Conservation (phyloP, 2,113 vertebrate genomes). For the Meriones unguiculatus region DNA sequence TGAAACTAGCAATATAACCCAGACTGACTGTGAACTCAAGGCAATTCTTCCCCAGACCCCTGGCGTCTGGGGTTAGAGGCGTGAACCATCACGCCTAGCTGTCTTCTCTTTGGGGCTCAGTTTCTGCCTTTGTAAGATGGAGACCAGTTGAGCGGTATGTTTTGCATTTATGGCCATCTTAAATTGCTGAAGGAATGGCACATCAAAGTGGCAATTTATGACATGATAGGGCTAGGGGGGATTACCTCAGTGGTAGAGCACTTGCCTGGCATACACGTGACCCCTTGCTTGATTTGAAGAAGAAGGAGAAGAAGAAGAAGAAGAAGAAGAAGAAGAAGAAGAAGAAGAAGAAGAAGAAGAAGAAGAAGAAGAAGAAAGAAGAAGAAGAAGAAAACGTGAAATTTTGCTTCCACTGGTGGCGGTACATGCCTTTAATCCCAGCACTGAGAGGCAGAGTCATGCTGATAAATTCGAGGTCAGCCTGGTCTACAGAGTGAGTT, state of each 20-base stretch:
- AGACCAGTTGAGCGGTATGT: not conserved
- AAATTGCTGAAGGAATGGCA: not conserved
- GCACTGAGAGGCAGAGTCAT: too few species aligned
- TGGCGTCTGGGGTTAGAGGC: not conserved
- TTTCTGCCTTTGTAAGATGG: conserved; percentile 11
- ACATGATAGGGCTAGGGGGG: not conserved
- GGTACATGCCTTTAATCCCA: too few species aligned
- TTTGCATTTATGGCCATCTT: not conserved
- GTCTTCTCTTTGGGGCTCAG: not conserved
- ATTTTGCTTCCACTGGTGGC: not conserved
- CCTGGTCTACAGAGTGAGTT: too few species aligned
- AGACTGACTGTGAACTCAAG: not conserved
- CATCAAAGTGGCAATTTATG: not conserved
- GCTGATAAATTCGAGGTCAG: too few species aligned
- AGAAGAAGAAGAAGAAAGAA: too few species aligned
- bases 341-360: too few species aligned
- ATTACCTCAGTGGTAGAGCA: not conserved
- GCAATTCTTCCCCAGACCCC: not conserved
- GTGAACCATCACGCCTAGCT: not conserved
- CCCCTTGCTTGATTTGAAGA: not conserved
- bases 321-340: too few species aligned
- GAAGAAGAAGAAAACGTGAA: not conserved
- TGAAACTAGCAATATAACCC: not conserved
- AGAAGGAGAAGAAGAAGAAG: too few species aligned
- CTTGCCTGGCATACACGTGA: not conserved